A percentile compares a stretch with the other conserved stretches of the same genome.
Conservation (phyloP, 2,888 invertebrate genomes). For the Willowsia nigromaculata region DNA sequence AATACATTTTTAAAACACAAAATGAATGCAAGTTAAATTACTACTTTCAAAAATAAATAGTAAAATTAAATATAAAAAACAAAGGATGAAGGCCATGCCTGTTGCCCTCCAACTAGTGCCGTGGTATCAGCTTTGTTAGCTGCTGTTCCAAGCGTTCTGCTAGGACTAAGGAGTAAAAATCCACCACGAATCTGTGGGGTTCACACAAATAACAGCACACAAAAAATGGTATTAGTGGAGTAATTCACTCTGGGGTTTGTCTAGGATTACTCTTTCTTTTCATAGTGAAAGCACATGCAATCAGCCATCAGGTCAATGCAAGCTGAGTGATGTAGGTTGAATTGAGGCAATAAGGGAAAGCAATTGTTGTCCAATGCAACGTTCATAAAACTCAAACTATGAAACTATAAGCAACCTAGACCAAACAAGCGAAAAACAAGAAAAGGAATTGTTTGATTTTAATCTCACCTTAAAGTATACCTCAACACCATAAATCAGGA, state of each 20-base stretch:
- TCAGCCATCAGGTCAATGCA: too few species aligned
- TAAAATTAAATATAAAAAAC: neutral
- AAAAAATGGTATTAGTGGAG: neutral
- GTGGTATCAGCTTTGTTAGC: conserved; percentile 78
- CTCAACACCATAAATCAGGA: conserved; percentile 95
- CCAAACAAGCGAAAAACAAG: neutral
- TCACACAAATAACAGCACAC: conserved; percentile 58
- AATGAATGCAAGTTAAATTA: neutral
- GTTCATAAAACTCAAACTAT: too few species aligned
- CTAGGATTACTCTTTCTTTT: too few species aligned
- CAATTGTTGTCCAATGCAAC: too few species aligned
- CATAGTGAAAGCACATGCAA: neutral
- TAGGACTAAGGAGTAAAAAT: conserved; percentile 86
- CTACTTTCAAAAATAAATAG: neutral
- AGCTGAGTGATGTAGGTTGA: too few species aligned
- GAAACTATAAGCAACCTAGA: too few species aligned
- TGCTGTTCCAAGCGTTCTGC: conserved; percentile 80
- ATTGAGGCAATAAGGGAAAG: too few species aligned
- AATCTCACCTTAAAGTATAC: conserved; percentile 94
- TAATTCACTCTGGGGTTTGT: neutral
- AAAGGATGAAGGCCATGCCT: conserved; percentile 73
- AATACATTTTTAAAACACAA: neutral
- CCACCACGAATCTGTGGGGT: conserved; percentile 88
- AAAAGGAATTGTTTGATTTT: neutral
- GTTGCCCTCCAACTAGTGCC: conserved; percentile 79